Base-by-base conservation (phyloP, 2,113 vertebrate genomes). In the Tiliqua scincoides region DNA sequence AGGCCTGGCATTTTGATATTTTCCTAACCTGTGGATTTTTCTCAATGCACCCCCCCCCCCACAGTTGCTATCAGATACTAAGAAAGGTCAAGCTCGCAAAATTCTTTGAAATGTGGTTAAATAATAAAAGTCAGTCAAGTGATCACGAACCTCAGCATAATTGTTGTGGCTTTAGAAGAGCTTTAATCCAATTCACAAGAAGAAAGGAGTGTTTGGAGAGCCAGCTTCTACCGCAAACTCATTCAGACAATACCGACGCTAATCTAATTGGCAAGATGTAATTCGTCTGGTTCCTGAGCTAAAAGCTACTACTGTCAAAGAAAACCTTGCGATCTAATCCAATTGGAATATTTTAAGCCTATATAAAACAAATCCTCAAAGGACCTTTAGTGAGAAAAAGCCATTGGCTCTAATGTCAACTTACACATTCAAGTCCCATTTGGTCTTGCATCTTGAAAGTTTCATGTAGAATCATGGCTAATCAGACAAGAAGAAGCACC, bases 191-290 rank as follows among this genome's bases (percentile, higher is more conserved):
- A 95, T 94, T 93, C 52, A 79, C 63, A 32, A 54, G 30, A 61
- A 18, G 82, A 87, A 93, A 67, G 52, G 89, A 90, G 18, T 12
- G 18, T 76, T 81, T 67, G 6, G 48, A 87, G 89, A 82, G 72
- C 74, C 87, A 87, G 87, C 92, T 94, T 85, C 77, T 91, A 95
- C 87, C 79, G 73, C 94, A 84, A 84, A 92, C 88, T 90, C 89
- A 91, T 93, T 95, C 82, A 92, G 93, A 93, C 93, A 89, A 91
- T 79, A 91, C 89, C 61, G 84, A 76, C 72, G 79, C 82, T 95
- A 95, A 95, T 93, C 86, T 80, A 95, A 95, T 95, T 93, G 84
- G 90, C n/a, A 67, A 85, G 89, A 84, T 89, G 93, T 94, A 77
- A 94, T 92, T 84, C 90, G 95, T 91, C 93, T 94, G 90, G 87